These are phyloP conservation scores for Trichopria drosophilae DNA, from an alignment of 2,888 invertebrate species.

Conservation along the genomic window DNA sequence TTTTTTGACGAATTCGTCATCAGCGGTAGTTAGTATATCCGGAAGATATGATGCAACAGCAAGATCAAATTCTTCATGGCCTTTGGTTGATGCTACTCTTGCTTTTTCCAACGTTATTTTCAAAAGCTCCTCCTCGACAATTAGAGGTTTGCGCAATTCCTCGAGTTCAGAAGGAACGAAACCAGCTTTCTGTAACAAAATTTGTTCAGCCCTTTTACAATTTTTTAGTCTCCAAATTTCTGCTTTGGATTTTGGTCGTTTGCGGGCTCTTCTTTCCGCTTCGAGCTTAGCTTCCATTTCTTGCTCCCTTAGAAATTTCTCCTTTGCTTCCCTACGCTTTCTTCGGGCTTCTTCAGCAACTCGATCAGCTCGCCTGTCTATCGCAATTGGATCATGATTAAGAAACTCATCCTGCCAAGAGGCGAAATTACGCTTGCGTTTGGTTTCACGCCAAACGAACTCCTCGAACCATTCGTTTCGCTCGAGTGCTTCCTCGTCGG, in stretches of 20 bases:
- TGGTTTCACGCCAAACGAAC: slow-evolving; percentile 43
- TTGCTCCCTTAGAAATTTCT: slow-evolving; percentile 37
- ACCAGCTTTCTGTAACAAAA: slow-evolving; percentile 67
- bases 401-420: slow-evolving; percentile 48
- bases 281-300: slow-evolving; percentile 29
- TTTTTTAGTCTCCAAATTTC: slow-evolving; percentile 67
- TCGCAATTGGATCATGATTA: slow-evolving; percentile 35
- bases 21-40: slow-evolving; percentile 22
- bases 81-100: slow-evolving; percentile 25
- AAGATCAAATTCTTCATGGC: slow-evolving; percentile 35
- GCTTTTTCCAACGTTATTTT: slow-evolving; percentile 59
- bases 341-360: slow-evolving; percentile 56
- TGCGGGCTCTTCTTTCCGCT: slow-evolving; percentile 66
- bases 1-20: background rate
- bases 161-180: slow-evolving; percentile 65
- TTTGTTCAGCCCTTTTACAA: slow-evolving; percentile 65
- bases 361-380: slow-evolving; percentile 39
- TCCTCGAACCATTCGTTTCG: slow-evolving; percentile 49
- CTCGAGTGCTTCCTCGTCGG: slow-evolving; percentile 24
- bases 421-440: slow-evolving; percentile 45
- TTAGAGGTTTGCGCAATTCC: slow-evolving; percentile 64
- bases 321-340: slow-evolving; percentile 62
- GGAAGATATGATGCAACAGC: slow-evolving; percentile 35
- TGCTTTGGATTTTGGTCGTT: slow-evolving; percentile 54
- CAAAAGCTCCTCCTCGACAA: slow-evolving; percentile 63